Base-by-base conservation (phyloP, 2,888 invertebrate genomes). In the Drosophila rellima region DNA sequence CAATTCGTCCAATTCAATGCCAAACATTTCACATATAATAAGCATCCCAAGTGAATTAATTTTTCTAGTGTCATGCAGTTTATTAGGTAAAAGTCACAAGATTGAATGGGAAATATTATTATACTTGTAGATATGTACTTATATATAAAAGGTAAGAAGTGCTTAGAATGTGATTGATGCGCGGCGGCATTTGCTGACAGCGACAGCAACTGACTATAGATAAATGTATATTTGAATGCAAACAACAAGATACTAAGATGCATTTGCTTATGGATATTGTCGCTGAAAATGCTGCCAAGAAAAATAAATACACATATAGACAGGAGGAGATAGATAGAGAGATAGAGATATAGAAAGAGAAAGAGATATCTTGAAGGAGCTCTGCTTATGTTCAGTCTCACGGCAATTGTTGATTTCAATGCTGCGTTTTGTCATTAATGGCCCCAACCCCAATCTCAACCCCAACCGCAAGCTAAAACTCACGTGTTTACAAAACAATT, bases 401-500 rank as follows among this genome's bases (percentile, higher is more conserved):
- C 54, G 61, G 68, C 71, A 67, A 79, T 78, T 64, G 61, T 70
- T 65, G 69, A 78, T 69, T 67, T 74, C 60, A 71, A 69, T 80
- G 83, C 65, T 68, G 69, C 66, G 62, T 54, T 54, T 74, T 75
- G 79, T 82, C 73, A 60, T 78, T 52, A 47, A 18, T 60, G 23
- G 13, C 54, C 40, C 45, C 31, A 29, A 31, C 42, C 52, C 35
- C 40, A 57, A 17, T 15, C 33, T 7, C 15, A 29, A 33, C 60
- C 33, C 26, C 60, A 29, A 26, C 64, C 59, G 23, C 42, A 50
- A 45, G 51, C 48, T 18, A 66, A 65, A 55, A 65, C 81, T 87
- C 82, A 55, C 82, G 67, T 84, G 83, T 84, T 84, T 84, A 84
- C 83, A 88, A 84, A 84, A 84, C 83, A 88, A 84, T 84, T 84